A percentile compares a stretch with the other conserved stretches of the same genome.
phyloP scores from a whole-genome alignment of 2,113 vertebrate genomes.

The Nipponia nippon region DNA sequence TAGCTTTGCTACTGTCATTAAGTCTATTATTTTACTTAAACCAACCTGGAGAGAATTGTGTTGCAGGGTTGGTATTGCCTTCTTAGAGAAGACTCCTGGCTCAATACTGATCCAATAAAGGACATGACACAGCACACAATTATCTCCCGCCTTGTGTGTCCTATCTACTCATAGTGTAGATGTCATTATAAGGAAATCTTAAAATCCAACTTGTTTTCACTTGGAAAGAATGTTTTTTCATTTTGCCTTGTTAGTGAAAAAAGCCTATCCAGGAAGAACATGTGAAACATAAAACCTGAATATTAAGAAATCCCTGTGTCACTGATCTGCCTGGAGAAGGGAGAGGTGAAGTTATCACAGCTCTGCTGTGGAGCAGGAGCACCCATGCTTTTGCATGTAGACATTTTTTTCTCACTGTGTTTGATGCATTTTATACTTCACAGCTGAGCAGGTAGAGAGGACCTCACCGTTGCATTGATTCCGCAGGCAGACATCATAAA shows the following conservation, averaged over 20 bases:
- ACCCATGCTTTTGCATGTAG: background rate
- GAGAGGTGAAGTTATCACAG: background rate
- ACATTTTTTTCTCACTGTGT: fast-evolving
- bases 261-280: background rate
- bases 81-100: background rate
- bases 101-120: background rate
- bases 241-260: background rate
- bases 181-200: background rate
- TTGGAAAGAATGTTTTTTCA: background rate
- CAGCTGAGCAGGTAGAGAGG: too few species aligned
- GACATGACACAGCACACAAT: background rate
- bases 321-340: background rate
- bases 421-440: fast-evolving
- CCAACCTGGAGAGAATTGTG: conserved; percentile 30
- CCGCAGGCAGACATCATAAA: fast-evolving
- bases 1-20: conserved; percentile 72
- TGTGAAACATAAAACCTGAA: background rate
- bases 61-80: conserved; percentile 21
- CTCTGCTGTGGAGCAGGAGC: background rate
- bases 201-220: background rate
- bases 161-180: fast-evolving
- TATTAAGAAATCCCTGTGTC: background rate
- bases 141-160: background rate
- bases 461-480: background rate
- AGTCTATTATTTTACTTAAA: conserved; percentile 69